Base-by-base conservation (phyloP, 2,113 vertebrate genomes). In the Eurypyga helias region DNA sequence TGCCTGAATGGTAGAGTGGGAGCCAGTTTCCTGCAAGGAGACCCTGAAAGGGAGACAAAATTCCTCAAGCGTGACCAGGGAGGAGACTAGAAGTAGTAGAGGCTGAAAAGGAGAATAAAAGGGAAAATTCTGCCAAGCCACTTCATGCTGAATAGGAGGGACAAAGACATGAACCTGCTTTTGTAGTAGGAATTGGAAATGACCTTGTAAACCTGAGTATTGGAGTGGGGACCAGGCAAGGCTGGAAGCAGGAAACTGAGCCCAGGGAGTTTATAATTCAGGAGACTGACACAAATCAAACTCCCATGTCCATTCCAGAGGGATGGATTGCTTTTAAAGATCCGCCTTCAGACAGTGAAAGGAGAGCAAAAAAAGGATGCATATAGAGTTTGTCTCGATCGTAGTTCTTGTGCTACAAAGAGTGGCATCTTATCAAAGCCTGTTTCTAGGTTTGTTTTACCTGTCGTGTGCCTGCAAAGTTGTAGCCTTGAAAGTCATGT, bases 161-260 rank as follows among this genome's bases (percentile, higher is more conserved):
- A 94, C 61, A 95, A 94, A 96, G 84, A 57, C 48, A 7, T 13
- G 61, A 76, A 87, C 61, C 73, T 93, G 73, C 93, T 95, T 94
- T 93, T 91, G 46, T 91, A 34, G 45, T 8, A 77, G 78, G 66
- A 49, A 49, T 66, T 94, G 91, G 77, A 93, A 89, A 62, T 94
- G 58, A 69, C 65, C 70, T 87, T 96, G 69, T 87, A 91, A 96
- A 89, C 38, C 26, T 79, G 64, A 79, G 26, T 36, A 36, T 48
- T 18, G 20, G 69, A 60, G 34, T 3, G 3, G 52, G 24, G 10
- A 57, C 26, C 48, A 65, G 65, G 26, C 66, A 26, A 62, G 49
- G 49, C 66, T 49, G 29, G 49, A 73, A 91, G 62, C 52, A 65
- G 73, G 26, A 72, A 87, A 38, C 13, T 31, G 48, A 89, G 33